Percentiles rank a stretch among this genome's conserved stretches.
Conservation (phyloP, 2,888 invertebrate species). For the Trachelus tabidus region DNA sequence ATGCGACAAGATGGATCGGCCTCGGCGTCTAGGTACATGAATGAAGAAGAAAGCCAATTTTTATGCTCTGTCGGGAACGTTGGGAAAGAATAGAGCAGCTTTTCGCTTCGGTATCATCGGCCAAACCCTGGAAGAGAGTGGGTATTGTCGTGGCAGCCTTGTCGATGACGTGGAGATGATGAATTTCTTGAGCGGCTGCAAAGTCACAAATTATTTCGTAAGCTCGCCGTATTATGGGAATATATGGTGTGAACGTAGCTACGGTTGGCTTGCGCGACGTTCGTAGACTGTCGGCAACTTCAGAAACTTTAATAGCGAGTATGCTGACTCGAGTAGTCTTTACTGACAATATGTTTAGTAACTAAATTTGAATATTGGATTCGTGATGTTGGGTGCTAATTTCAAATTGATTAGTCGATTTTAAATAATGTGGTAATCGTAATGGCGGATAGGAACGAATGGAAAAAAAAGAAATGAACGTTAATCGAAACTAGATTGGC, state of each 20-base stretch:
- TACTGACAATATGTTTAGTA: background rate
- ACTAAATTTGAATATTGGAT: background rate
- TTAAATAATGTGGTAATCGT: background rate
- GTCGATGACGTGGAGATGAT: slow-evolving; percentile 44
- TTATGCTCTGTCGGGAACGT: slow-evolving; percentile 8
- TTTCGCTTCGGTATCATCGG: slow-evolving; percentile 10
- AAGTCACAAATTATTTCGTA: slow-evolving; percentile 41
- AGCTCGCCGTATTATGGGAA: slow-evolving; percentile 5
- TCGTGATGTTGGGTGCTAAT: background rate
- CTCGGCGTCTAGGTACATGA: slow-evolving; percentile 8
- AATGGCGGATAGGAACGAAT: background rate
- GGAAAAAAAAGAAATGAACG: background rate
- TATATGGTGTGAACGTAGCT: background rate
- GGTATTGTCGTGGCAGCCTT: slow-evolving; percentile 33
- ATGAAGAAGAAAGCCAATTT: slow-evolving; percentile 9
- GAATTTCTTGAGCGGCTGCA: slow-evolving; percentile 37
- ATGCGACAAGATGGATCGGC: slow-evolving; percentile 33
- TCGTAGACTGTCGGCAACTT: background rate
- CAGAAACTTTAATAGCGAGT: background rate
- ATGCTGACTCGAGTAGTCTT: background rate
- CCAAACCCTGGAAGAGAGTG: slow-evolving; percentile 16
- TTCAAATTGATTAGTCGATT: background rate
- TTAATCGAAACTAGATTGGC: background rate
- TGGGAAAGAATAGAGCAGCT: slow-evolving; percentile 12
- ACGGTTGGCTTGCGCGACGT: background rate